Base-by-base conservation (phyloP, 2,888 invertebrate species). In the Cephus spinipes region DNA sequence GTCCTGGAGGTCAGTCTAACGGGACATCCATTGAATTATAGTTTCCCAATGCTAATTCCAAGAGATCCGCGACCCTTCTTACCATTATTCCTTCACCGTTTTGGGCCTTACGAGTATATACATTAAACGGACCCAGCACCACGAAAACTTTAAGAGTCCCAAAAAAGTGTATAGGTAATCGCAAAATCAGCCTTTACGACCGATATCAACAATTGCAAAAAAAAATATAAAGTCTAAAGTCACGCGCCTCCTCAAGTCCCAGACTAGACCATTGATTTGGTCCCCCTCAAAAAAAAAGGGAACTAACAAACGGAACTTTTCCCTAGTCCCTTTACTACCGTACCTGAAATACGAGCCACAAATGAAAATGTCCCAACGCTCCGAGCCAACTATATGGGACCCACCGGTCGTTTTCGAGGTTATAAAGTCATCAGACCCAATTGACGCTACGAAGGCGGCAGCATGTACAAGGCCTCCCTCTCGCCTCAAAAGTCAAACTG, bases 351-450 rank as follows among this genome's bases (percentile, higher is more conserved):
- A 40, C 40, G 40, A 40, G 73, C 73, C 69, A 33, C 34, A 77
- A 80, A 75, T 77, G 76, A 80, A 80, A 79, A 78, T 79, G 73
- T 81, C 75, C 73, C 76, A 79, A 80, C 77, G 77, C 74, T 69
- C 33, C 40, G 11, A 34, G 31, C 15, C 40, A 15, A 40, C 40
- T 40, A 40, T 15, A 40, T 6, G 40, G 40, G 40, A 30, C 35
- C 68, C 73, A 30, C 73, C 73, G 31, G 79, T 35, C 80, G 78
- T 80, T 80, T 77, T 40, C 12, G 75, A 68, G 81, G 85, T 83
- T 86, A 87, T 87, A 85, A 85, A 87, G 84, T 86, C 85, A 82
- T 86, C 82, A 75, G 55, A 73, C 71, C 71, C 71, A 71, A 71
- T 12, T 71, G 71, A 71, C 71, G 71, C 71, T 32, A 40, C 40